Base-by-base conservation (phyloP, 2,797 vertebrate species). In the Heliangelus exortis region DNA sequence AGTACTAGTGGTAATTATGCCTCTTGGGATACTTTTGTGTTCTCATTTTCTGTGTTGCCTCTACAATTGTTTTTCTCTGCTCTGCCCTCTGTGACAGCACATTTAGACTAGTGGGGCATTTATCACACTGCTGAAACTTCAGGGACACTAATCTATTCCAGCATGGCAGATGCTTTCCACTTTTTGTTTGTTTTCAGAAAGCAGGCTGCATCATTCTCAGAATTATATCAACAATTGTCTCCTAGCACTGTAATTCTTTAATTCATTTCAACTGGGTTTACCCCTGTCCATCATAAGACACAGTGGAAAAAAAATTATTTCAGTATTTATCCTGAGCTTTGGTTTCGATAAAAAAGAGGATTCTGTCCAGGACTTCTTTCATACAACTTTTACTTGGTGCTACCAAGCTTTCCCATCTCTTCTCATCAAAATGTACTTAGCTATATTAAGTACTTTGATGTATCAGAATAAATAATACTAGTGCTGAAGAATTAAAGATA, bases 1-100 rank as follows among this genome's bases (percentile, higher is more conserved):
- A 76, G 48, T 51, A 67, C 62, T 33, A 36, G 48, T 43, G n/a
- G 25, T 75, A 92, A 93, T 82, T 86, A 75, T 59, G 75, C 39
- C 66, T 92, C 84, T 73, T 84, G 76, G 53, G 87, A 95, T 92
- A 72, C 39, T 34, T 71, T 91, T 77, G 88, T 89, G 73, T 84
- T 63, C 66, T 93, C 58, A 14, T 31, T 91, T 76, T 31, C 57
- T 55, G 25, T 33, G 26, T 58, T 93, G 23, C 57, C 59, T 92
- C 41, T 62, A 22, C 19, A 66, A 18, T 34, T 2, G 50, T 87
- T 41, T 41, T 41, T 41, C 67, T 90, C 45, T 72, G 11, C 2
- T 7, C 41, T 68, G 61, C 16, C 17, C 61, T 53, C 18, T 58
- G 50, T 51, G 69, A 75, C 2, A 91, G 71, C 54, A 69, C 45